Base-by-base conservation (phyloP, 2,113 vertebrate genomes). In the Xiphophorus couchianus region DNA sequence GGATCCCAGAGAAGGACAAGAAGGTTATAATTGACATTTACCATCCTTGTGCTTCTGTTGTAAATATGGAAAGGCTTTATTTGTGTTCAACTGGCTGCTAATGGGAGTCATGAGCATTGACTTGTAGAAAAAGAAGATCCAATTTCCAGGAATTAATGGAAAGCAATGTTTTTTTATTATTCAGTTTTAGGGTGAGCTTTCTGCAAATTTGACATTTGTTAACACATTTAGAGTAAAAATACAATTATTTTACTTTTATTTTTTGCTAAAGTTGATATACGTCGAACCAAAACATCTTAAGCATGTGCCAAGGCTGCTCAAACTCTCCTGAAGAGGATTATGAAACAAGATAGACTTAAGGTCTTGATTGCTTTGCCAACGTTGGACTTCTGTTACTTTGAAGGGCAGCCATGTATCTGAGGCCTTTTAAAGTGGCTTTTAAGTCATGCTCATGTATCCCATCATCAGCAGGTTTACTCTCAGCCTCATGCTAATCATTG, bases 401-500 rank as follows among this genome's bases (percentile, higher is more conserved):
- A 78, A 67, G 28, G 62, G 11, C n/a, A 48, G 11, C 9, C 10
- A 14, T 13, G 51, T 39, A 58, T 66, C 30, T 65, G 67, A 66
- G 0, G 48, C 37, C 22, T 33, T 44, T 48, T 66, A 11, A 48
- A 70, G 22, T 37, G 22, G 62, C 33, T 65, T 71, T 64, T 30
- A 28, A 35, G 58, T 27, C 62, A 0, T 69, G 30, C 31, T 66
- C 62, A 22, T 12, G 17, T 77, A 71, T 70, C 42, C 42, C 29
- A 58, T 19, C 73, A 69, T 69, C 62, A 12, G 69, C 71, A 17
- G 80, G 73, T 70, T 83, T 76, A 28, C 74, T 69, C 68, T 66
- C 39, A 30, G 31, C 62, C 62, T 77, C 30, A 42, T 82, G 71
- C 60, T 83, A 88, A 86, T 84, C 73, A 85, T 79, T 72, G 77